Conservation (phyloP, 1,140 invertebrate species). For the Halotydeus destructor region DNA sequence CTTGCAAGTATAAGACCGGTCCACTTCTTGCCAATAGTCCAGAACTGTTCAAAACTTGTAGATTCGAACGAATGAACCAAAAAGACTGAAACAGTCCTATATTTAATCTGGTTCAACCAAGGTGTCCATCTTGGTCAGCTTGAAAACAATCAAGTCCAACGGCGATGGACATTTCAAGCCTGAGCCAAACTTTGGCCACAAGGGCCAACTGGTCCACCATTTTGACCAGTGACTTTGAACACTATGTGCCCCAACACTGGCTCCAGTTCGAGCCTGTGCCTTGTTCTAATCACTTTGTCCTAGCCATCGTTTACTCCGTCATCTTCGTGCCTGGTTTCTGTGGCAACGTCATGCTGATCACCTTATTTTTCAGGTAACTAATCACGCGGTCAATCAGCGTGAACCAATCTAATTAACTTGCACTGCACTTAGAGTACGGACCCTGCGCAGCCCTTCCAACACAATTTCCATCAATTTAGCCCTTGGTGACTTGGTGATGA, state of each 20-base stretch:
- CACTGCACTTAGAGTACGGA: conserved; percentile 10
- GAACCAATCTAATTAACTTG: neutral
- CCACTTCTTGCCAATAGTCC: no score
- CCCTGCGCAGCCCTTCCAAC: conserved; percentile 40
- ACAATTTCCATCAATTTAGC: conserved; percentile 42
- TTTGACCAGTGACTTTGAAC: no score
- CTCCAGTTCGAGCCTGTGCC: conserved; percentile 35
- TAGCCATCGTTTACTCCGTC: conserved; percentile 35
- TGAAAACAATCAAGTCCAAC: no score
- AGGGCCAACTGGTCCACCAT: no score
- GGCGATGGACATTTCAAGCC: no score
- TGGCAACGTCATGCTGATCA: conserved; percentile 41
- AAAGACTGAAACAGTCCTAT: no score
- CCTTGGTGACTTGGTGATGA: conserved; percentile 37
- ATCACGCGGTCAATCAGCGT: neutral
- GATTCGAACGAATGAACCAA: no score
- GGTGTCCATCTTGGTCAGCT: no score
- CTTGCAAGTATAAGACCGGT: no score
- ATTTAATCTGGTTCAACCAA: no score
- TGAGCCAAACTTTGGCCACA: no score
- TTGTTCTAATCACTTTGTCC: conserved; percentile 29
- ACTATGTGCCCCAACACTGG: conserved; percentile 31
- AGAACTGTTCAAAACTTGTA: no score
- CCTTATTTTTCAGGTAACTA: conserved; percentile 36
- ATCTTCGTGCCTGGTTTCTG: conserved; percentile 35